Conservation (phyloP, 2,113 vertebrate species). For the Manacus vitellinus region DNA sequence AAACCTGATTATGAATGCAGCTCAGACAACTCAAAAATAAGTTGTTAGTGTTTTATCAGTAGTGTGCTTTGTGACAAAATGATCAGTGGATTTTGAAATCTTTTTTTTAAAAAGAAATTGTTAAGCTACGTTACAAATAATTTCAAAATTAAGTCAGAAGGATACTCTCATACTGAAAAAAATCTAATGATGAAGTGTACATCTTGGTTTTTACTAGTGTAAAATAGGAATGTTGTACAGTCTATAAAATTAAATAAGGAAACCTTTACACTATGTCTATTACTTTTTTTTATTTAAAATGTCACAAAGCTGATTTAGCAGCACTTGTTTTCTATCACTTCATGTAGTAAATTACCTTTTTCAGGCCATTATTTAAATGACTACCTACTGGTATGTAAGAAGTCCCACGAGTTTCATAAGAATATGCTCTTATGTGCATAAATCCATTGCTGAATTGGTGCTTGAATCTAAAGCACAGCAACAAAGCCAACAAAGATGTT, state of each 20-base stretch:
- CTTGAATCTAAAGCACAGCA: neutral
- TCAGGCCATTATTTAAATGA: neutral
- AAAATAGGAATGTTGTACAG: neutral
- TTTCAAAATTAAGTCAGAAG: neutral
- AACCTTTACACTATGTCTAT: neutral
- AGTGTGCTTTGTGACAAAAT: neutral
- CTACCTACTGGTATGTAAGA: neutral
- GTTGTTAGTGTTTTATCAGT: neutral
- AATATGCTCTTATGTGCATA: neutral
- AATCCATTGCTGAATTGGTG: neutral
- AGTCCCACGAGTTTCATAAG: neutral
- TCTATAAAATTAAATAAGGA: neutral
- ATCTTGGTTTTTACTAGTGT: neutral
- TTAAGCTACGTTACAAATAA: neutral
- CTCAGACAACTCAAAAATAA: neutral
- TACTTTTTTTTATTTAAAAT: neutral
- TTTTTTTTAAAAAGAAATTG: neutral
- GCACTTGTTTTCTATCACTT: neutral
- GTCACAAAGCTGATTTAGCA: neutral
- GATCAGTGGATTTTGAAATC: neutral
- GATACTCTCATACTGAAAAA: neutral
- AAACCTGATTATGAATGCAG: neutral
- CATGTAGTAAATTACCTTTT: neutral
- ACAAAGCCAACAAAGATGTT: neutral
- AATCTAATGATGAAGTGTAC: accelerated